Percentiles rank a stretch among this genome's conserved stretches.
Evolutionary conservation across 2,797 vertebrate genomes (phyloP).

Genomic region (Argyrosomus regius): DNA sequence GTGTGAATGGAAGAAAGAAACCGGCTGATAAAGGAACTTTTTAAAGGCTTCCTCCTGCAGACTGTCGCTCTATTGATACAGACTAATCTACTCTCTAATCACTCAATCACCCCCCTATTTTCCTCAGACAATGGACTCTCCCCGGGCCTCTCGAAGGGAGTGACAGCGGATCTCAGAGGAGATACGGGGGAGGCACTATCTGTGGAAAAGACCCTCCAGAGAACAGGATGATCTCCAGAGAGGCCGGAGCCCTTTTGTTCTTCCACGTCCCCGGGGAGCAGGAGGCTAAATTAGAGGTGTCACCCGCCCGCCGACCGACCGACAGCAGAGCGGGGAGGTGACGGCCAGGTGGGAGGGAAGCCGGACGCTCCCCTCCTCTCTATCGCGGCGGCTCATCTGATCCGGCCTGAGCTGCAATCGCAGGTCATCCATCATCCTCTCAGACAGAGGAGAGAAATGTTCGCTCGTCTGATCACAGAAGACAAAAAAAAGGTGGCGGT

Average conservation of each 20-base stretch:
- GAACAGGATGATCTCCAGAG: constrained; percentile 33
- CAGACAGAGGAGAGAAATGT: constrained; percentile 29
- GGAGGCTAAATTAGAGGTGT: constrained; percentile 79
- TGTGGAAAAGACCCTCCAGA: constrained; percentile 49
- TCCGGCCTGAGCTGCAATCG: constrained; percentile 76
- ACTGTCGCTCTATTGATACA: constrained; percentile 38
- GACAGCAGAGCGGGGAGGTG: constrained; percentile 55
- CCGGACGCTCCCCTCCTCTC: constrained; percentile 22
- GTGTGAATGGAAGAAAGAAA: constrained; percentile 2
- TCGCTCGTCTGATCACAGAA: not conserved
- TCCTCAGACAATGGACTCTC: constrained; percentile 71
- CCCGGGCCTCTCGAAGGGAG: constrained; percentile 22
- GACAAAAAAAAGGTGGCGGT: not conserved
- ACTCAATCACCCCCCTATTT: constrained; percentile 56
- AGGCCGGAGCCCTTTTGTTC: constrained; percentile 74
- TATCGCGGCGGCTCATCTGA: constrained; percentile 89
- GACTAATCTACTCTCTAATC: constrained; percentile 72
- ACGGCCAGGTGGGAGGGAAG: constrained; percentile 27
- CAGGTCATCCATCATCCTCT: constrained; percentile 93
- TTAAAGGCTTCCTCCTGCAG: not conserved
- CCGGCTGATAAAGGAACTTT: constrained; percentile 12
- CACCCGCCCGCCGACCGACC: constrained; percentile 64
- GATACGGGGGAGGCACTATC: constrained; percentile 64
- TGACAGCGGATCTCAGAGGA: constrained; percentile 60
- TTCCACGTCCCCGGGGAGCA: constrained; percentile 45